A percentile compares a stretch with the other conserved stretches of the same genome.
Evolutionary conservation across 2,888 invertebrate species (phyloP).

Genomic region (Sarcophaga caerulescens): DNA sequence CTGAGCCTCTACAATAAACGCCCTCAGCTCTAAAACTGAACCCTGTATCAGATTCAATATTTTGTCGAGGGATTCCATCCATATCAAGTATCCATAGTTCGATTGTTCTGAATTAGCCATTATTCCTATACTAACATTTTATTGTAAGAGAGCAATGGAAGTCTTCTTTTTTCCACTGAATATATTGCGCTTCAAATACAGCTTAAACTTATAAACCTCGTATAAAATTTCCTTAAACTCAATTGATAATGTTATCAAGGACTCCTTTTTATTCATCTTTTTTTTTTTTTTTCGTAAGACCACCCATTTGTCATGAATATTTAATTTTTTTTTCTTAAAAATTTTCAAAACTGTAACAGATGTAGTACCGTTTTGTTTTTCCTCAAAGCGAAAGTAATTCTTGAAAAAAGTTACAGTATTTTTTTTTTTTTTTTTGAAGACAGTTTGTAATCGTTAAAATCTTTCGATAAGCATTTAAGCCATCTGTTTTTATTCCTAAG

Average conservation of each 20-base stretch:
- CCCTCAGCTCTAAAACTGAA: too few species aligned
- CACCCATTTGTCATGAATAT: background rate
- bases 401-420: background rate
- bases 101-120: too few species aligned
- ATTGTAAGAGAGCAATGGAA: too few species aligned
- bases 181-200: background rate
- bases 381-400: constrained; percentile 44
- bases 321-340: background rate
- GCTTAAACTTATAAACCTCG: background rate
- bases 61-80: too few species aligned
- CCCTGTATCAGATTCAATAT: too few species aligned
- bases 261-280: background rate
- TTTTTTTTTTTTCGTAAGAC: background rate
- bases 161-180: too few species aligned
- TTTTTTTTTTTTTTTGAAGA: background rate
- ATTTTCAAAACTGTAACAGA: constrained; percentile 46
- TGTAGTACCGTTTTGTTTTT: constrained; percentile 51
- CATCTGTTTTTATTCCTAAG: constrained; percentile 64
- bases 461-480: constrained; percentile 59
- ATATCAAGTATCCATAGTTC: too few species aligned
- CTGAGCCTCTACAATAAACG: too few species aligned
- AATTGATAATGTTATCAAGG: background rate
- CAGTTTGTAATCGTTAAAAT: constrained; percentile 23
- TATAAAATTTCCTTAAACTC: background rate
- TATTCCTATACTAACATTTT: too few species aligned